phyloP scores from a whole-genome alignment of 2,797 vertebrate genomes.

The Smutsia temminckii region DNA sequence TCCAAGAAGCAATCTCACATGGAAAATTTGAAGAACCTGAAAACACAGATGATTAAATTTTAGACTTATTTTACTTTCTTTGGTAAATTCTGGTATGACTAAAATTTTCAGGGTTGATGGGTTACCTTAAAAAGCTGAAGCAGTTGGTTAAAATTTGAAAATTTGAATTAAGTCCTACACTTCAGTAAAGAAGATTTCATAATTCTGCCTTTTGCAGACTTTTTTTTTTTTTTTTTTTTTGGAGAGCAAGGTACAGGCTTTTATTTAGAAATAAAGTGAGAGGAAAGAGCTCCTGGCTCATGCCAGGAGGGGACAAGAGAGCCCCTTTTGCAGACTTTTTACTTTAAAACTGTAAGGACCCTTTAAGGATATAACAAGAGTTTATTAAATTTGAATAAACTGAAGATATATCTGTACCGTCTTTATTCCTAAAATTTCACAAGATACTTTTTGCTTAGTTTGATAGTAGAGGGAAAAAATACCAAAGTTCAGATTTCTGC shows the following conservation, averaged over 20 bases:
- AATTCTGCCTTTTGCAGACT: slow-evolving; percentile 70
- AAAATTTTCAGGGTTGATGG: slow-evolving; percentile 88
- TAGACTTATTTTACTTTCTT: slow-evolving; percentile 78
- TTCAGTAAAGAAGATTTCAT: slow-evolving; percentile 63
- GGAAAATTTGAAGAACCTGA: slow-evolving; percentile 87
- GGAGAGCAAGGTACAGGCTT: too few species aligned
- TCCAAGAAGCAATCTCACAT: slow-evolving; percentile 83
- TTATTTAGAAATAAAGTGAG: too few species aligned
- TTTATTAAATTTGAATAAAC: slow-evolving; percentile 51
- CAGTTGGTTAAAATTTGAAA: slow-evolving; percentile 72
- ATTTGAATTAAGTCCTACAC: slow-evolving; percentile 73
- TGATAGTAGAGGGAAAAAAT: slow-evolving; percentile 14
- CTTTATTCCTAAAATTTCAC: slow-evolving; percentile 59
- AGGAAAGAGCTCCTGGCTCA: too few species aligned
- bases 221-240: slow-evolving; percentile 41
- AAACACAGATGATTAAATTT: slow-evolving; percentile 83
- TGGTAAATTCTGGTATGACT: slow-evolving; percentile 83
- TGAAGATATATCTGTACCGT: slow-evolving; percentile 25
- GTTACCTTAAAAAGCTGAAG: slow-evolving; percentile 84
- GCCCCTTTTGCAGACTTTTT: slow-evolving; percentile 68
- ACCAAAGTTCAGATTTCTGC: slow-evolving; percentile 43
- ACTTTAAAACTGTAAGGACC: slow-evolving; percentile 48
- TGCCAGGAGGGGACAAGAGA: too few species aligned
- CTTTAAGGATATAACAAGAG: slow-evolving; percentile 60
- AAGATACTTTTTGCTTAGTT: slow-evolving; percentile 60